Evolutionary conservation across 2,797 vertebrate genomes (phyloP), one percentile per base, ranked within the genome.

Genomic region (Gallirallus australis): DNA sequence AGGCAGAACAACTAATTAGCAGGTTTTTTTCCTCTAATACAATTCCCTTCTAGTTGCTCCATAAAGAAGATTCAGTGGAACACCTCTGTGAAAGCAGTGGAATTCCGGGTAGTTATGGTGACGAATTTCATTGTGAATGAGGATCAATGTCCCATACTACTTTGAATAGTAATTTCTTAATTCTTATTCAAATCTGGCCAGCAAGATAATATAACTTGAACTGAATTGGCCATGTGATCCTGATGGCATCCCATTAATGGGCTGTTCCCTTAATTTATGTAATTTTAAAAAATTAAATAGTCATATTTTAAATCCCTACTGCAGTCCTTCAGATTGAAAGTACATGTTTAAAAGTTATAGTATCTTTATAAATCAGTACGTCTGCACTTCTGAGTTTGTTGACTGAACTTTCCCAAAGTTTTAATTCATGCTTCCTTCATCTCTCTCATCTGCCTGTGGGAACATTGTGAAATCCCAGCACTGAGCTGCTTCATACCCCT

Each of bases 141-240:
- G 97, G 96, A 98, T 97, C 98, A 96, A 97, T 97, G 96, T 97
- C 95, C 94, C 89, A 91, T 90, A 98, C 95, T 85, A 97, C 97
- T 97, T 86, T 89, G 95, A 98, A 98, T 98, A 98, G 97, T 98
- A 98, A 98, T 98, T 98, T 97, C 98, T 98, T 98, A 97, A 98
- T 98, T 98, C 97, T 98, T 97, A 98, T 98, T 98, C 98, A 97
- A 96, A 98, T 98, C 96, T 9, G 70, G 97, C 97, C 97, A 90
- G 96, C 96, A 80, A 97, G 98, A 98, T 97, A 98, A 98, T 98
- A 98, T 98, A 98, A 98, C 98, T 97, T 96, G 96, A 97, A 98
- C 98, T 95, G 97, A 98, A 98, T 97, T 97, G 97, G 97, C 97
- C 98, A 98, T 93, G 97, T 98, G 98, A 98, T 98, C 96, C 95